Percentiles rank a stretch among this genome's conserved stretches.
These are phyloP conservation scores for Petromus typicus DNA, from an alignment of 2,113 vertebrate species.

Conservation along the genomic window DNA sequence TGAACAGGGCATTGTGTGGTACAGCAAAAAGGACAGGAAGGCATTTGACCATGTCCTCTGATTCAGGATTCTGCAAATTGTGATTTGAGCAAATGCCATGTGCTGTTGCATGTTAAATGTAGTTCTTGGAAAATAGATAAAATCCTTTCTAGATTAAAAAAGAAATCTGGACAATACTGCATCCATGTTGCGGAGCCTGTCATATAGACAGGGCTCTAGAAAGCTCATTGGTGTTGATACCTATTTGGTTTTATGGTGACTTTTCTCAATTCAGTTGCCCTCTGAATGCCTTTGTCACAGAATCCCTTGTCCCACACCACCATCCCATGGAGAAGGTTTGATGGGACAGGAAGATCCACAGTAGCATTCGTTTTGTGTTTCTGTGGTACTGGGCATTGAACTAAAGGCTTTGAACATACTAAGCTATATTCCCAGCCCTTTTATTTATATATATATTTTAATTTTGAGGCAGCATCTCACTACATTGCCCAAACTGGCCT, in stretches of 20 bases:
- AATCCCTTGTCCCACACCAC: not conserved
- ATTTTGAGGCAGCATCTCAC: not conserved
- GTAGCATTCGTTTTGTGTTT: not conserved
- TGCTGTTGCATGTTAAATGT: not conserved
- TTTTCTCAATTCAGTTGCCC: slow-evolving; percentile 29
- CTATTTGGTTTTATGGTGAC: not conserved
- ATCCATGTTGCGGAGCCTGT: not conserved
- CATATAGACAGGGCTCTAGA: too few relatives aligned
- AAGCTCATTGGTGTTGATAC: not conserved
- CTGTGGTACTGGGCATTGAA: not conserved
- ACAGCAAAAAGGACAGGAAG: not conserved
- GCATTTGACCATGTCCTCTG: not conserved
- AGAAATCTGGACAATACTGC: not conserved
- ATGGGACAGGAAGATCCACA: not conserved
- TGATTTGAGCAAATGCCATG: slow-evolving; percentile 7
- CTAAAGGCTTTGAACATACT: not conserved
- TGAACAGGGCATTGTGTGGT: not conserved
- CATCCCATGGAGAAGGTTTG: not conserved
- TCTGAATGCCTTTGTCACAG: not conserved
- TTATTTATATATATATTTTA: not conserved
- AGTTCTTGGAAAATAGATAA: not conserved
- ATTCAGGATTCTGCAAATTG: not conserved
- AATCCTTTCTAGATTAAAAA: not conserved
- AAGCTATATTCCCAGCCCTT: not conserved
- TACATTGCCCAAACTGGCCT: not conserved